These are phyloP conservation scores for Zootermopsis nevadensis DNA, from an alignment of 2,888 invertebrate species.

Conservation along the genomic window DNA sequence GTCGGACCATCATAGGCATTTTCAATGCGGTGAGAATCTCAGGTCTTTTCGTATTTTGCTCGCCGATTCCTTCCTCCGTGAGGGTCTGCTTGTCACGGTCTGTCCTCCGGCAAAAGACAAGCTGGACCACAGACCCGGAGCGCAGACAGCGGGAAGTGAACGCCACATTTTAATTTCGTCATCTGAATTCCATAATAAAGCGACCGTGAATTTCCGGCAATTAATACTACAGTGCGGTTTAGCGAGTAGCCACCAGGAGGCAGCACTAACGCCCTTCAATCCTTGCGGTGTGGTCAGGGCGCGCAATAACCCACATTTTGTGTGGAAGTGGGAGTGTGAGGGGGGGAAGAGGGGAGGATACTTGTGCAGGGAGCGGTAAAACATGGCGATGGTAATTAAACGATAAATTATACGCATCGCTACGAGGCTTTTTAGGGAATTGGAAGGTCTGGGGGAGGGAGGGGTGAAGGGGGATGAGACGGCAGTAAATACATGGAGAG, in stretches of 20 bases:
- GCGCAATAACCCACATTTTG: conserved; percentile 39
- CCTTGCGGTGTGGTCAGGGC: conserved; percentile 28
- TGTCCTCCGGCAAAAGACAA: too few species aligned
- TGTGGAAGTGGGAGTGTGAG: not conserved
- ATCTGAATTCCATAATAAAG: conserved; percentile 37
- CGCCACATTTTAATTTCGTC: conserved; percentile 19
- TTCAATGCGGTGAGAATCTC: too few species aligned
- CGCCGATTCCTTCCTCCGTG: too few species aligned
- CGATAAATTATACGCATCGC: conserved; percentile 49
- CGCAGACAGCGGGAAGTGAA: not conserved
- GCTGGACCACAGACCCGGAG: not conserved
- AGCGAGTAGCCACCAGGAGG: conserved; percentile 26
- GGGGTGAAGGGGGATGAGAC: not conserved
- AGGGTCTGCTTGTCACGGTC: too few species aligned
- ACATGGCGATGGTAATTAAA: conserved; percentile 52
- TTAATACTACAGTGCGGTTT: conserved; percentile 35
- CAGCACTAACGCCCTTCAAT: not conserved
- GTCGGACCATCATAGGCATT: too few species aligned
- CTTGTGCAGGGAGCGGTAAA: conserved; percentile 44
- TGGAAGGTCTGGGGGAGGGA: conserved; percentile 38
- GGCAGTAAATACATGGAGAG: conserved; percentile 19
- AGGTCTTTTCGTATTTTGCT: too few species aligned
- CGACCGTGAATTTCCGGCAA: conserved; percentile 30
- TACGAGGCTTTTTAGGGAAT: conserved; percentile 50
- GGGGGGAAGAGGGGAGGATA: conserved; percentile 23